Percentiles rank a stretch among this genome's conserved stretches.
Evolutionary conservation across 2,888 invertebrate genomes (phyloP).

Genomic region (Nudaria mundana): DNA sequence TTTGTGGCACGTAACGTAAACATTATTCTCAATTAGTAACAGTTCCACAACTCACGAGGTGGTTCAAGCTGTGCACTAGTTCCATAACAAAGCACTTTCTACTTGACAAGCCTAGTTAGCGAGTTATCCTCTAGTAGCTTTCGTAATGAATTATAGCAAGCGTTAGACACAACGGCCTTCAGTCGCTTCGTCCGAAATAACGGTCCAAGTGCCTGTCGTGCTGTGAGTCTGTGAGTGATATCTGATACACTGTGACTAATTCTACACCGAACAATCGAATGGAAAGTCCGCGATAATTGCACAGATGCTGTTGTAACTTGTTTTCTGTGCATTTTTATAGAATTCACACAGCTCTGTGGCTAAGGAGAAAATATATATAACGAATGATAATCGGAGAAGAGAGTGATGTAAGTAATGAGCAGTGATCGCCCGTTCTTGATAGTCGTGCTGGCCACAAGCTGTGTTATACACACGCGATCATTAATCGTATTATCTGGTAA

Average conservation of each 20-base stretch:
- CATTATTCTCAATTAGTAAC: slow-evolving; percentile 24
- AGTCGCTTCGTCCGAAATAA: slow-evolving; percentile 1
- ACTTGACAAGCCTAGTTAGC: slow-evolving; percentile 34
- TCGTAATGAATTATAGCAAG: slow-evolving; percentile 29
- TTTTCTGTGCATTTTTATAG: slow-evolving; percentile 7
- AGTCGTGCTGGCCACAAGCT: not conserved
- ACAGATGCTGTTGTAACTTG: slow-evolving; percentile 9
- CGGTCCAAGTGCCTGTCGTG: slow-evolving; percentile 8
- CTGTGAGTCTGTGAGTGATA: slow-evolving; percentile 9
- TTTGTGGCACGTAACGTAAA: slow-evolving; percentile 6
- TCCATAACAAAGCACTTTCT: slow-evolving; percentile 35
- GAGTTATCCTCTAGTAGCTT: slow-evolving; percentile 23
- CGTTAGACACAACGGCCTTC: slow-evolving; percentile 40
- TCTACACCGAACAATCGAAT: slow-evolving; percentile 13
- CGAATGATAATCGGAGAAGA: slow-evolving; percentile 3
- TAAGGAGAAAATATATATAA: slow-evolving; percentile 1
- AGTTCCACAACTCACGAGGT: slow-evolving; percentile 19
- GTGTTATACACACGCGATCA: not conserved
- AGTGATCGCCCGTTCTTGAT: not conserved
- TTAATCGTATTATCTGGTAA: not conserved
- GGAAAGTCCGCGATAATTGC: slow-evolving; percentile 18
- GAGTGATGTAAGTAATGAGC: slow-evolving; percentile 7
- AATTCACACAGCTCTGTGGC: slow-evolving; percentile 9
- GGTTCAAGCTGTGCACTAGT: slow-evolving; percentile 23
- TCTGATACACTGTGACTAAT: slow-evolving; percentile 23